phyloP scores from a whole-genome alignment of 2,113 vertebrate genomes.

The Macrotis lagotis region DNA sequence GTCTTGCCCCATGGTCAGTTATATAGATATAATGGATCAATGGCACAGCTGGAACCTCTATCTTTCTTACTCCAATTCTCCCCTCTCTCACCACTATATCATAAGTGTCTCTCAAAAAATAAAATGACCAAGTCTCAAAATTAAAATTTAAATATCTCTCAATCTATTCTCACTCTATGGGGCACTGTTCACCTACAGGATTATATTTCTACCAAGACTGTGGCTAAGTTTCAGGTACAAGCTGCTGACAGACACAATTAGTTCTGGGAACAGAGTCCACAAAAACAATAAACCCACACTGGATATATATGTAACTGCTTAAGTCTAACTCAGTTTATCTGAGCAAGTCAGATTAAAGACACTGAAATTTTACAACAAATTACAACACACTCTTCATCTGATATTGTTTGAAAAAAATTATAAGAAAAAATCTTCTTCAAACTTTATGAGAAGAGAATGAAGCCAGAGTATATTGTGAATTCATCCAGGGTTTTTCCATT shows the following conservation, averaged over 20 bases:
- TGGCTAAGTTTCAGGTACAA: not conserved
- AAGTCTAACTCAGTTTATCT: not conserved
- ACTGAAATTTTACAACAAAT: not conserved
- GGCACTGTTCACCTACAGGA: not conserved
- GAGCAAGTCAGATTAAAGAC: not conserved
- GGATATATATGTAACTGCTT: not conserved
- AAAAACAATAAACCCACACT: not conserved
- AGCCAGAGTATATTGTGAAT: not conserved
- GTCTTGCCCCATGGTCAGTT: not conserved
- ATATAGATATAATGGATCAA: not conserved
- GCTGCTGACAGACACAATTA: not conserved
- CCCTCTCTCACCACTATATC: not conserved
- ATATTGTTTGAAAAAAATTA: not conserved
- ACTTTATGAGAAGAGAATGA: not conserved
- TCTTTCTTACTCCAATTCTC: not conserved
- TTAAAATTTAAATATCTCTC: conserved; percentile 12
- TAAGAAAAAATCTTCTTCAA: conserved; percentile 13
- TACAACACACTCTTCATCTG: not conserved
- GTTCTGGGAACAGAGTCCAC: not conserved
- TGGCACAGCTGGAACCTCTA: not conserved
- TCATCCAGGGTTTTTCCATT: not conserved
- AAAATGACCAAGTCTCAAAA: conserved; percentile 28
- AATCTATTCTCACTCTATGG: conserved; percentile 13
- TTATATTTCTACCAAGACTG: conserved; percentile 5
- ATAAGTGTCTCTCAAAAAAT: not conserved